phyloP scores from a whole-genome alignment of 1,140 invertebrate genomes.

The Plectrocnemia conspersa region DNA sequence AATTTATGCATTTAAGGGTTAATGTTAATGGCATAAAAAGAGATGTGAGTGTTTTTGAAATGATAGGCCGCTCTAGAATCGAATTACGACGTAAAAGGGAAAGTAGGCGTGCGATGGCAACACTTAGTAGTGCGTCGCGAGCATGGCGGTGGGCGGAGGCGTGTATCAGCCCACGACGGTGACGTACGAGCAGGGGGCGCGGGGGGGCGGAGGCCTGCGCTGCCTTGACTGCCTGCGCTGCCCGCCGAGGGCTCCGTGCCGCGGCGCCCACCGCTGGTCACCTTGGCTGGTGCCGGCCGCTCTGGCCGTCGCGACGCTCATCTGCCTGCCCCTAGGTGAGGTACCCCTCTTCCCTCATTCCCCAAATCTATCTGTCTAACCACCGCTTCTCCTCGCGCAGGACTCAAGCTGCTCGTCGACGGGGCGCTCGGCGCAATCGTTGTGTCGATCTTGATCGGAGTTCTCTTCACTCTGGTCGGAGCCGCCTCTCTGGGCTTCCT shows the following conservation, averaged over 20 bases:
- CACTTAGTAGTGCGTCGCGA: neutral
- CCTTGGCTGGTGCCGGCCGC: slow-evolving; percentile 17
- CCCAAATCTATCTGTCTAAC: neutral
- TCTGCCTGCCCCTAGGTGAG: slow-evolving; percentile 1
- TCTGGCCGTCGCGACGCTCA: neutral
- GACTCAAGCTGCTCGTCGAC: slow-evolving; percentile 28
- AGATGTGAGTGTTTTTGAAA: too few relatives aligned
- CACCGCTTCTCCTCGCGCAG: slow-evolving; percentile 4
- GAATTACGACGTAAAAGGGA: too few relatives aligned
- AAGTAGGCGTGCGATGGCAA: neutral
- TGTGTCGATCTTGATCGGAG: slow-evolving; percentile 25
- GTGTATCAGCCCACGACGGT: slow-evolving; percentile 69
- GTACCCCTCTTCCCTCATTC: neutral
- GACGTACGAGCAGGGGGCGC: slow-evolving; percentile 54
- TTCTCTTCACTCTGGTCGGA: slow-evolving; percentile 26
- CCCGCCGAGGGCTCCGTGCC: slow-evolving; percentile 47
- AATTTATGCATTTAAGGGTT: too few relatives aligned
- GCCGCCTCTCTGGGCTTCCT: slow-evolving; percentile 15
- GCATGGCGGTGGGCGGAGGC: slow-evolving; percentile 58
- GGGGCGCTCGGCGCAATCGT: slow-evolving; percentile 14
- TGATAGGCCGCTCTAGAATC: too few relatives aligned
- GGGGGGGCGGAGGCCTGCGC: neutral
- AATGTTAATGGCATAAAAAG: too few relatives aligned
- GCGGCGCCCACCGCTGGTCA: slow-evolving; percentile 37
- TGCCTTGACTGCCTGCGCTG: neutral